Evolutionary conservation across 2,888 invertebrate genomes (phyloP).

Genomic region (Caenorhabditis angaria): DNA sequence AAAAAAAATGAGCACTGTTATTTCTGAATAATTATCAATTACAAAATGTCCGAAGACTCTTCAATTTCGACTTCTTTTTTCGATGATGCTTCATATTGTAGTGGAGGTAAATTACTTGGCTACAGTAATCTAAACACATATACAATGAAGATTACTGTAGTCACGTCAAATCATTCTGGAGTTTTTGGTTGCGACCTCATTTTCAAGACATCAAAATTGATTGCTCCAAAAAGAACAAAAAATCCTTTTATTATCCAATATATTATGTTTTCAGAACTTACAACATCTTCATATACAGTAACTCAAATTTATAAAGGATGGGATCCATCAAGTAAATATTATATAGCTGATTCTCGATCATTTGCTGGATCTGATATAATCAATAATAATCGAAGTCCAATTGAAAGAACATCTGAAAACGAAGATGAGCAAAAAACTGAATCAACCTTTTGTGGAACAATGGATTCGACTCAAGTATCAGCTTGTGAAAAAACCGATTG

Average conservation of each 20-base stretch:
- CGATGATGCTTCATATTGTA: constrained; percentile 1
- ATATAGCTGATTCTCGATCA: neutral
- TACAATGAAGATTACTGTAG: no score
- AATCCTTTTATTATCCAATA: no score
- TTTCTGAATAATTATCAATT: neutral
- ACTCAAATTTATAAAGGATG: neutral
- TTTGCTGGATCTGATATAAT: neutral
- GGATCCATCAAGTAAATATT: neutral
- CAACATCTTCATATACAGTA: neutral
- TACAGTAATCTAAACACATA: no score
- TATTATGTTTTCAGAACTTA: neutral
- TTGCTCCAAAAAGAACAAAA: no score
- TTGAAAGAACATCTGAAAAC: neutral
- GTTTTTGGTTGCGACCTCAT: no score
- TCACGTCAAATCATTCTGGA: no score
- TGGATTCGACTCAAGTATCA: neutral
- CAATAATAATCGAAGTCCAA: neutral
- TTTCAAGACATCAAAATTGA: no score
- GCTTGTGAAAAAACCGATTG: neutral
- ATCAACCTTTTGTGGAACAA: neutral
- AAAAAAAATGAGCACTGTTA: neutral
- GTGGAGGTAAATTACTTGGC: neutral
- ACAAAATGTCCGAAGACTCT: neutral
- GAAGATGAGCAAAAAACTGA: neutral
- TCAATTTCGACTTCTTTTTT: constrained; percentile 1